Base-by-base conservation (phyloP, 2,888 invertebrate genomes). In the Crioceris asparagi region DNA sequence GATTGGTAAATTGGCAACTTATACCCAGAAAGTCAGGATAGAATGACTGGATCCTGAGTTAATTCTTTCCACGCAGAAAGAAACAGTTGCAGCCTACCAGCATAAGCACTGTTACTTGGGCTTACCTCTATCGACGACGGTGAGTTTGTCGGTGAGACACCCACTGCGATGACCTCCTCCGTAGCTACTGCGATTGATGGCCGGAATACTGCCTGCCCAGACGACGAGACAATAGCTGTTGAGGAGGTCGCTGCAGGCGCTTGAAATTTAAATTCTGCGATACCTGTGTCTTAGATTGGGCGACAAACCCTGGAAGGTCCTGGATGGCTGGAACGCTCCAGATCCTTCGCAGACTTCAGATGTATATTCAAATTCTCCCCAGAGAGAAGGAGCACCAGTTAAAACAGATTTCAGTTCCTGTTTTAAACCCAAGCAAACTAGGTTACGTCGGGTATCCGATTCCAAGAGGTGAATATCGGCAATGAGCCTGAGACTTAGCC, bases 351-450 rank as follows among this genome's bases (percentile, higher is more conserved):
- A 4, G 39, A 18, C 18, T 30, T 39, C 8, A 40, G 10, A 12
- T 37, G 29, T 10, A 35, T 37, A 4, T 27, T 38, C 6, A 43
- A 26, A 23, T 38, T 27, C 12, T 38, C 16, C 10, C 40, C 43
- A 29, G 38, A 43, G 2, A 43, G 25, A 16, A 21, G 8, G 30
- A 11, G 30, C 29, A 34, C 18, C 15, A 12, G 35, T 18, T 7
- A 37, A 17, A 14, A 38, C 40, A 5, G 34, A 32, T 29, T 34
- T 43, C 7, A 40, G 30, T 14, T 37, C 35, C 29, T 43, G 40
- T n/a, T 27, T 32, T n/a, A 43, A 19, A 21, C 35, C 35, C 12
- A 43, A 19, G 2, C 32, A 8, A 12, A 43, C n/a, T 7, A 43
- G 18, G 6, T 34, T 37, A 31, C 39, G 27, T 23, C 42, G 39